Evolutionary conservation across 2,888 invertebrate species (phyloP).

Genomic region (Nomada fabriciana): DNA sequence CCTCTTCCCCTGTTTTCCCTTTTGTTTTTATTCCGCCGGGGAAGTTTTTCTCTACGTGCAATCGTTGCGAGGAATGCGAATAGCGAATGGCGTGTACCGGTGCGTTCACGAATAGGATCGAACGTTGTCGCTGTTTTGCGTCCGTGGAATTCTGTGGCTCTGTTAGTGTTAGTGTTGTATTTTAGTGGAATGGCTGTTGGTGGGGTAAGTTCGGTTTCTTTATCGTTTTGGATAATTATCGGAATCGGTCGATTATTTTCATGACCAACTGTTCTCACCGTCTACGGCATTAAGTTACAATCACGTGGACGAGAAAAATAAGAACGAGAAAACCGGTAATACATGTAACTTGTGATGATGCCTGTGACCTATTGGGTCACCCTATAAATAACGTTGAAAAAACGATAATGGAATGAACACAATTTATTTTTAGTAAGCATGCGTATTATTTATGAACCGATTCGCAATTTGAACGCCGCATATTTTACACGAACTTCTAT

Average conservation of each 20-base stretch:
- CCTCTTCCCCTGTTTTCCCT: not conserved
- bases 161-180: not conserved
- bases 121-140: not conserved
- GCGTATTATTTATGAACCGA: no score
- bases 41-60: conserved; percentile 9
- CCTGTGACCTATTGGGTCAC: no score
- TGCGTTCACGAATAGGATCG: conserved; percentile 21
- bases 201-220: not conserved
- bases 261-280: not conserved
- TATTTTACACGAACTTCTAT: no score
- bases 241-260: not conserved
- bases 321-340: not conserved
- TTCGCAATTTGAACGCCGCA: no score
- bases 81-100: conserved; percentile 27
- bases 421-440: no score
- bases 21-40: not conserved
- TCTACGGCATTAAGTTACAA: no score
- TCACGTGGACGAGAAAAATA: not conserved
- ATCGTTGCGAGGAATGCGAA: conserved; percentile 30
- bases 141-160: not conserved
- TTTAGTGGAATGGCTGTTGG: not conserved
- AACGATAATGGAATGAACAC: no score
- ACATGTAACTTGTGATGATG: no score
- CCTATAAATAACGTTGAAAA: no score
- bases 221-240: not conserved